Evolutionary conservation across 2,888 invertebrate genomes (phyloP), one percentile per base, ranked within the genome.

Genomic region (Ennomos quercinarius): DNA sequence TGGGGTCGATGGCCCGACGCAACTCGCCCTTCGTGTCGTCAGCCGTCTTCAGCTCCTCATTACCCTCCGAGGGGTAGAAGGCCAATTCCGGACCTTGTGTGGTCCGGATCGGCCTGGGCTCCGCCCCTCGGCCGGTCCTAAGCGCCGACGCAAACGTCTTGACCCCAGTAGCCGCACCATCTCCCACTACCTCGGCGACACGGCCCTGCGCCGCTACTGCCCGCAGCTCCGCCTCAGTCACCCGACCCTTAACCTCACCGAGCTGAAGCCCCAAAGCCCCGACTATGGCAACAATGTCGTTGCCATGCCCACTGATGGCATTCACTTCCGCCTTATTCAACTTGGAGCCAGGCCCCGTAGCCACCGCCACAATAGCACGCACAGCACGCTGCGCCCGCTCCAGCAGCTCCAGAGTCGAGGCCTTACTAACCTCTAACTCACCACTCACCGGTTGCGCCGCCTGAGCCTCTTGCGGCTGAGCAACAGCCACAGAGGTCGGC

Each of bases 1-100:
- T 27, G 0, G 42, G 54, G 9, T 47, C 11, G 0, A 58, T 45
- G 0, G n/a, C 1, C 12, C 47, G 52, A 8, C 53, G 39, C 0
- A 58, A 8, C 0, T 27, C 61, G 0, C 9, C 37, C 17, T 61
- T 64, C 0, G 58, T 61, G 8, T 52, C 49, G 0, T 58, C 58
- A 0, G 58, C 53, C 0, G 61, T 57, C 27, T 5, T 37, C 6
- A 35, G 37, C 13, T 42, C 8, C 10, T 1, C 27, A 4, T 44
- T 43, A 2, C 11, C 51, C 41, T 41, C 49, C 1, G 35, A 11
- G 10, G 49, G n/a, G n/a, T n/a, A n/a, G n/a, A n/a, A n/a, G n/a
- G n/a, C n/a, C n/a, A n/a, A n/a, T n/a, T n/a, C n/a, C n/a, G n/a
- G n/a, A n/a, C n/a, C n/a, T n/a, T n/a, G 41, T 1, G 35, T n/a